phyloP scores from a whole-genome alignment of 2,888 invertebrate genomes.

The Chelonus formosanus region DNA sequence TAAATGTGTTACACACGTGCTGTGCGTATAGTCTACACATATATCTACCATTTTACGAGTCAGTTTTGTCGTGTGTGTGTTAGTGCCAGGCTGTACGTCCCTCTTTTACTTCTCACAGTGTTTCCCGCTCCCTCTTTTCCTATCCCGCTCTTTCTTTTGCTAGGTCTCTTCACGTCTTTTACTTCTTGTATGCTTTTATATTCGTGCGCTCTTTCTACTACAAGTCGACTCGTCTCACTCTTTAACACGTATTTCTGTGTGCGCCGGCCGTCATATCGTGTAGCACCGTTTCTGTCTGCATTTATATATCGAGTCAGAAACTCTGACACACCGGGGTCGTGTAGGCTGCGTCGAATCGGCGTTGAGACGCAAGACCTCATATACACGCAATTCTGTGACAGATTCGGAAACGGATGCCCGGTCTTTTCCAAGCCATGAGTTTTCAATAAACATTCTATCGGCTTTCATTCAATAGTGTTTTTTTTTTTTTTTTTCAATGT shows the following conservation, averaged over 20 bases:
- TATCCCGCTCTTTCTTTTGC: slow-evolving; percentile 33
- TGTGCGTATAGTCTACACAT: slow-evolving; percentile 5
- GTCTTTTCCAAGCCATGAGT: not conserved
- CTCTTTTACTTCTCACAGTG: slow-evolving; percentile 36
- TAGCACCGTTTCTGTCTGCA: slow-evolving; percentile 62
- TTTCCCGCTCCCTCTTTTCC: slow-evolving; percentile 40
- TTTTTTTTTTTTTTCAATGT: not conserved
- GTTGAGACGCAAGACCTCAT: slow-evolving; percentile 40
- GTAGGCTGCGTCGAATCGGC: slow-evolving; percentile 46
- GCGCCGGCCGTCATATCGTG: slow-evolving; percentile 58
- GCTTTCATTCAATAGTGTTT: no score
- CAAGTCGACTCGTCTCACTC: slow-evolving; percentile 36
- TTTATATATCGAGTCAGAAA: slow-evolving; percentile 54
- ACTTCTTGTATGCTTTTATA: slow-evolving; percentile 44
- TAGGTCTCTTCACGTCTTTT: slow-evolving; percentile 38
- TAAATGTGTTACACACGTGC: slow-evolving; percentile 30
- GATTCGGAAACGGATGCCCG: slow-evolving; percentile 4
- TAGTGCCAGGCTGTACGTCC: slow-evolving; percentile 36
- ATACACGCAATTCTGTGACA: slow-evolving; percentile 30
- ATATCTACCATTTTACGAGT: slow-evolving; percentile 20
- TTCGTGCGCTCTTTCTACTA: slow-evolving; percentile 43
- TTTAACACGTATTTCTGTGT: slow-evolving; percentile 29
- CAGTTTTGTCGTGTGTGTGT: slow-evolving; percentile 31
- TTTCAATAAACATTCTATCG: not conserved
- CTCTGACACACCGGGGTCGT: slow-evolving; percentile 55